Conservation (phyloP, 2,888 invertebrate genomes). For the Drosophila rellima region DNA sequence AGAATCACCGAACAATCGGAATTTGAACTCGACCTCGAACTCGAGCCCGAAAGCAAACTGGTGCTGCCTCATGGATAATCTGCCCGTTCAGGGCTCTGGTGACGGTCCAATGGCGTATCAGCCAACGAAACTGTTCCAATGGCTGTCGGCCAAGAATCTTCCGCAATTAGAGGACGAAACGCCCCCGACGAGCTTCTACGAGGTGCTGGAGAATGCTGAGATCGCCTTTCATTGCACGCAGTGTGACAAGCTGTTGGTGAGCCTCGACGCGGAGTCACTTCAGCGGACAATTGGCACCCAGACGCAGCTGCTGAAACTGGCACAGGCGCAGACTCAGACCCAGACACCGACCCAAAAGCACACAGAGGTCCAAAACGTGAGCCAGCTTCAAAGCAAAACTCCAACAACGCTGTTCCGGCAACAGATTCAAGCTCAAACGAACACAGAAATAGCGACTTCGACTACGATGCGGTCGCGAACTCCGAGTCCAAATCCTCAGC, state of each 20-base stretch:
- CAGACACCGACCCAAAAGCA: not conserved
- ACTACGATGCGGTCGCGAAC: not conserved
- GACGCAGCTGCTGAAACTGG: slow-evolving; percentile 1
- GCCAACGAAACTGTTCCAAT: slow-evolving; percentile 21
- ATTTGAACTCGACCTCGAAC: not conserved
- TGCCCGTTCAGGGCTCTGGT: not conserved
- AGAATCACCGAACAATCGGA: not conserved
- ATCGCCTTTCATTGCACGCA: not conserved
- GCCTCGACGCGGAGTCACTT: slow-evolving; percentile 8
- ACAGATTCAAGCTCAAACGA: not conserved
- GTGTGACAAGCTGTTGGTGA: slow-evolving; percentile 11
- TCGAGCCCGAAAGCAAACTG: not conserved
- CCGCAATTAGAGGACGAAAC: slow-evolving; percentile 45
- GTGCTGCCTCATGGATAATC: not conserved
- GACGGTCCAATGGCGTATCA: slow-evolving; percentile 1
- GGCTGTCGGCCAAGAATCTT: slow-evolving; percentile 11
- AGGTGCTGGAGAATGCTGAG: slow-evolving; percentile 11
- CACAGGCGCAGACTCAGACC: not conserved
- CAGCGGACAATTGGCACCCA: slow-evolving; percentile 18
- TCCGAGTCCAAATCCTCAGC: not conserved
- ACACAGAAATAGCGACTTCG: not conserved
- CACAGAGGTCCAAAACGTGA: not conserved
- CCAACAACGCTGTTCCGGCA: not conserved
- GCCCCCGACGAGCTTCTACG: slow-evolving; percentile 42
- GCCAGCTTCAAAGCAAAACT: not conserved